Percentiles rank a stretch among this genome's conserved stretches.
Conservation (phyloP, 2,113 vertebrate genomes). For the Gobius niger region DNA sequence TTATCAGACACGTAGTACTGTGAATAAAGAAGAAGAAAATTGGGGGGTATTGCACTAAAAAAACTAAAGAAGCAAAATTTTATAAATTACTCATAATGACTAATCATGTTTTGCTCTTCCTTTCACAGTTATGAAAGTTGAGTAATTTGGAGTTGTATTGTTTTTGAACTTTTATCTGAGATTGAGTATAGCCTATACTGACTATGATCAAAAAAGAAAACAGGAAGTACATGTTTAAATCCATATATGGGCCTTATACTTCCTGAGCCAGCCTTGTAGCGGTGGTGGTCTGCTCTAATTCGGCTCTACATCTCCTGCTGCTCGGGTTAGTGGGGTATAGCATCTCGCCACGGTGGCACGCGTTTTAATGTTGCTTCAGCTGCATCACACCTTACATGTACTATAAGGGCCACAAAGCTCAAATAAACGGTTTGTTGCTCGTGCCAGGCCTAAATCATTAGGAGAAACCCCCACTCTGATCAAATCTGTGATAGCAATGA, state of each 20-base stretch:
- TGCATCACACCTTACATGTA: constrained; percentile 42
- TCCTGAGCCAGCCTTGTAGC: not conserved
- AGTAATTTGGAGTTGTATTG: too few relatives aligned
- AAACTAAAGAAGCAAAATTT: too few relatives aligned
- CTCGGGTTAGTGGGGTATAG: constrained; percentile 46
- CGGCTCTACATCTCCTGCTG: constrained; percentile 31
- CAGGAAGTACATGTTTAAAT: not conserved
- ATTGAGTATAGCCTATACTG: not conserved
- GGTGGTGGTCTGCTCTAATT: constrained; percentile 43
- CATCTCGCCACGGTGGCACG: constrained; percentile 49
- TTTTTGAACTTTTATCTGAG: not conserved
- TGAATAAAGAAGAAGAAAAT: not conserved
- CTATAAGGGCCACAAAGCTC: constrained; percentile 58
- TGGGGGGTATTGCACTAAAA: not conserved
- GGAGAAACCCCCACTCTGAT: constrained; percentile 40
- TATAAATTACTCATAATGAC: too few relatives aligned
- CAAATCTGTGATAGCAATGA: constrained; percentile 27
- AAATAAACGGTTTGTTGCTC: constrained; percentile 53
- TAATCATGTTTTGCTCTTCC: too few relatives aligned
- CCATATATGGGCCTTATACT: not conserved
- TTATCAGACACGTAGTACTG: not conserved
- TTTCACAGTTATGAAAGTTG: too few relatives aligned
- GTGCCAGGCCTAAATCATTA: constrained; percentile 36
- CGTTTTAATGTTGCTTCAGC: constrained; percentile 45
- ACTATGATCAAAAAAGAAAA: not conserved